Percentiles rank a stretch among this genome's conserved stretches.
Conservation (phyloP, 2,113 vertebrate species). For the Vulpes ferrilata region DNA sequence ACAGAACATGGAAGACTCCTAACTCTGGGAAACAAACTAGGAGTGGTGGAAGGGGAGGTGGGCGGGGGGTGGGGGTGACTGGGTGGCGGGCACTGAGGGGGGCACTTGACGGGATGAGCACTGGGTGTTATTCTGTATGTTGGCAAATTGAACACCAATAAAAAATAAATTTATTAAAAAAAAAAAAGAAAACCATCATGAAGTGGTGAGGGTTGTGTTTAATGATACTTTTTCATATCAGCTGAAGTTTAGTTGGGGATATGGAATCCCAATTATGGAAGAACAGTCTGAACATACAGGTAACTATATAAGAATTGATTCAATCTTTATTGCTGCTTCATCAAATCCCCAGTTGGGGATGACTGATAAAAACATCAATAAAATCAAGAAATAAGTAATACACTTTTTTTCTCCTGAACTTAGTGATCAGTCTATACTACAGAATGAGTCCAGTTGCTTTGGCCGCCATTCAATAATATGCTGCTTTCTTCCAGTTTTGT, state of each 20-base stretch:
- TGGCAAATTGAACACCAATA: too few relatives aligned
- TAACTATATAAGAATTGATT: background rate
- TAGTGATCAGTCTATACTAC: background rate
- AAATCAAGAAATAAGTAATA: background rate
- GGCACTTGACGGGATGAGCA: too few relatives aligned
- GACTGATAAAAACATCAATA: background rate
- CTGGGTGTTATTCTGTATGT: too few relatives aligned
- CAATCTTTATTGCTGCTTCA: background rate
- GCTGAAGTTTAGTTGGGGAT: background rate
- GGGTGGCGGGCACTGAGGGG: too few relatives aligned
- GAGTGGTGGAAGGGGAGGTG: too few relatives aligned
- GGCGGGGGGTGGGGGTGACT: too few relatives aligned
- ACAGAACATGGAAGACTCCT: too few relatives aligned
- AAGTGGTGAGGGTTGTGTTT: constrained; percentile 39
- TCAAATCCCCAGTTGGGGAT: background rate
- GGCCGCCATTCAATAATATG: background rate
- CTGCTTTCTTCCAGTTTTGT: background rate
- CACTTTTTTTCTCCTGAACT: background rate
- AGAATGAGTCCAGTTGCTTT: background rate
- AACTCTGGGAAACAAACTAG: too few relatives aligned
- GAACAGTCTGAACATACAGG: constrained; percentile 35
- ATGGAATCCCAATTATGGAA: background rate
- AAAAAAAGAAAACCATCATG: background rate
- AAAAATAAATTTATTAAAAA: too few relatives aligned
- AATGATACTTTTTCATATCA: background rate